Conservation (phyloP, 35 echinoderm and acorn worm species). For the Ophiothrix spiculata region DNA sequence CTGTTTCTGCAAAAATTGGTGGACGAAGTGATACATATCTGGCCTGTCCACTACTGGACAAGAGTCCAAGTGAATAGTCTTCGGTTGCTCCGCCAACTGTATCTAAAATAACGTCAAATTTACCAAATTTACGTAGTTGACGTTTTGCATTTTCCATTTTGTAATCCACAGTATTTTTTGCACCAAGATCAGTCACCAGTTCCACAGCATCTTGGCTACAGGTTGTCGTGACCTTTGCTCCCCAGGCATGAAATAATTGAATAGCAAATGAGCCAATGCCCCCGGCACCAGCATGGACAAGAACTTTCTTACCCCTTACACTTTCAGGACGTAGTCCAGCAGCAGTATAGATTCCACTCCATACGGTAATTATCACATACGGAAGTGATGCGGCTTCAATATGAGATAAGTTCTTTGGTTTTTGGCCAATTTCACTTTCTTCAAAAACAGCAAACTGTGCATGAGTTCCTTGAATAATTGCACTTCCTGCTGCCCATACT, state of each 20-base stretch:
- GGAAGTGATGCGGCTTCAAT: conserved; percentile 82
- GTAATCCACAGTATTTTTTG: conserved; percentile 69
- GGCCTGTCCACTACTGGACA: conserved; percentile 41
- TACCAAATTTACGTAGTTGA: conserved; percentile 55
- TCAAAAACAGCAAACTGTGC: conserved; percentile 67
- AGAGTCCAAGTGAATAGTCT: conserved; percentile 40
- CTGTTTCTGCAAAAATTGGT: conserved; percentile 58
- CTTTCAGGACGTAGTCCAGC: conserved; percentile 63
- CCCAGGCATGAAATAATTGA: conserved; percentile 81
- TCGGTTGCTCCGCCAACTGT: conserved; percentile 55
- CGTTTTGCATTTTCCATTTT: conserved; percentile 43
- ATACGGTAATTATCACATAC: conserved; percentile 75
- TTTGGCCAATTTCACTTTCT: conserved; percentile 46
- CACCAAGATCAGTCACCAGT: conserved; percentile 59
- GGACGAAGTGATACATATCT: conserved; percentile 72
- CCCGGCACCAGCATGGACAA: conserved; percentile 80
- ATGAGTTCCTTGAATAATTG: conserved; percentile 49
- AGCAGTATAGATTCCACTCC: conserved; percentile 68
- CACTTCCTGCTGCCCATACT: conserved; percentile 65
- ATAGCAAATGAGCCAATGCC: conserved; percentile 88
- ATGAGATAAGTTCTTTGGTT: conserved; percentile 64
- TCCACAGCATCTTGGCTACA: conserved; percentile 70
- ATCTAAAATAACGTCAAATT: conserved; percentile 86
- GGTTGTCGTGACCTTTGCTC: conserved; percentile 65
- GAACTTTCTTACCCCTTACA: conserved; percentile 48